These are phyloP conservation scores for Leuciscus waleckii DNA, from an alignment of 2,797 vertebrate species.

Conservation along the genomic window DNA sequence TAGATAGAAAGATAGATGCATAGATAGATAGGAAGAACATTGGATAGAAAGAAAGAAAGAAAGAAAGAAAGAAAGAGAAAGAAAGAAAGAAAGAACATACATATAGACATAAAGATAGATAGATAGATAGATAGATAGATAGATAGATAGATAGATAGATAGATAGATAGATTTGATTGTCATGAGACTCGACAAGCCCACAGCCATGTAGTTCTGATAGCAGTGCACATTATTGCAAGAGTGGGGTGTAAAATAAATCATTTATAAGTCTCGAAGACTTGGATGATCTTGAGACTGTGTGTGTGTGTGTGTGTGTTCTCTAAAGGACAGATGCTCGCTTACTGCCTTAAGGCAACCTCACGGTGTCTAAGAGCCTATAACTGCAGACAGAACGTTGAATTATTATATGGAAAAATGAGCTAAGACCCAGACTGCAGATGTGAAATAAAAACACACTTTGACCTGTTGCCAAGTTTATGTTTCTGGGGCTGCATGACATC, in stretches of 20 bases:
- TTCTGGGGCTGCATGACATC: constrained; percentile 27
- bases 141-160: background rate
- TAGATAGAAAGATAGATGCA: background rate
- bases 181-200: constrained; percentile 14
- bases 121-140: background rate
- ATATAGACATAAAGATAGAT: background rate
- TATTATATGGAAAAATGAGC: constrained; percentile 71
- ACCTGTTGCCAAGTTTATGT: constrained; percentile 27
- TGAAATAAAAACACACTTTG: constrained; percentile 26
- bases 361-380: constrained; percentile 72
- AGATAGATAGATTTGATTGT: background rate
- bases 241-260: constrained; percentile 28
- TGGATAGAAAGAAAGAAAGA: background rate
- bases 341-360: constrained; percentile 67
- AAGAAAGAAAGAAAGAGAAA: background rate
- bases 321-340: constrained; percentile 65
- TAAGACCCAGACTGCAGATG: constrained; percentile 15
- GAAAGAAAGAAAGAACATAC: no score
- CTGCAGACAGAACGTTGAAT: constrained; percentile 76
- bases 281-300: constrained; percentile 32
- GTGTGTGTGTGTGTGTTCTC: constrained; percentile 52
- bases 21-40: no score
- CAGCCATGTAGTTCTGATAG: background rate
- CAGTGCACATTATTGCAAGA: constrained; percentile 22
- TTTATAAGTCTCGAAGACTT: constrained; percentile 37